Conservation (phyloP, 2,888 invertebrate genomes). For the Entomobrya multifasciata region DNA sequence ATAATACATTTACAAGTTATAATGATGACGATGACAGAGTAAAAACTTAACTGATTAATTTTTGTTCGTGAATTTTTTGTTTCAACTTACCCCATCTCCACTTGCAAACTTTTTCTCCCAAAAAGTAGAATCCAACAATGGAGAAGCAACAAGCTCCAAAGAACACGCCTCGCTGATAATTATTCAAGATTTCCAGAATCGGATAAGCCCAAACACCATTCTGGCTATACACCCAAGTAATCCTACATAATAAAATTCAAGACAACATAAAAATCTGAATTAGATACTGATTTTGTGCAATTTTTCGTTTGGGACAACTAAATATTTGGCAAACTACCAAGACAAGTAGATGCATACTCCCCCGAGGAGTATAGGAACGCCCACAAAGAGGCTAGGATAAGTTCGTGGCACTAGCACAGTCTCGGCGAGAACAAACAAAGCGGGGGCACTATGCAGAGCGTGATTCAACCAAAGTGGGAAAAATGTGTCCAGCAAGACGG, state of each 20-base stretch:
- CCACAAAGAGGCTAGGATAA: slow-evolving; percentile 70
- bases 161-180: slow-evolving; percentile 88
- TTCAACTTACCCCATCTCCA: slow-evolving; percentile 87
- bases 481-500: slow-evolving; percentile 89
- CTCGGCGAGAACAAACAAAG: slow-evolving; percentile 72
- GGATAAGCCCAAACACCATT: slow-evolving; percentile 96
- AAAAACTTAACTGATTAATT: too few species aligned
- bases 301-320: too few species aligned
- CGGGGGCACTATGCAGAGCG: slow-evolving; percentile 88
- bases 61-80: too few species aligned
- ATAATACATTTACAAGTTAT: too few species aligned
- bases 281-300: too few species aligned
- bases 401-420: slow-evolving; percentile 66
- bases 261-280: neutral
- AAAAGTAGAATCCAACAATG: slow-evolving; percentile 86
- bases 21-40: too few species aligned
- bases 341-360: slow-evolving; percentile 75
- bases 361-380: slow-evolving; percentile 65
- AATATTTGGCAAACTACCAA: slow-evolving; percentile 72
- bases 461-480: slow-evolving; percentile 97
- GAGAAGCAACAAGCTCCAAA: slow-evolving; percentile 83
- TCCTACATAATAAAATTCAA: slow-evolving; percentile 81
- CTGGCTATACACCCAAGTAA: slow-evolving; percentile 88
- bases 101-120: slow-evolving; percentile 88
- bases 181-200: slow-evolving; percentile 89